Conservation (phyloP, 2,797 vertebrate genomes). For the Myoxocephalus aenaeus region DNA sequence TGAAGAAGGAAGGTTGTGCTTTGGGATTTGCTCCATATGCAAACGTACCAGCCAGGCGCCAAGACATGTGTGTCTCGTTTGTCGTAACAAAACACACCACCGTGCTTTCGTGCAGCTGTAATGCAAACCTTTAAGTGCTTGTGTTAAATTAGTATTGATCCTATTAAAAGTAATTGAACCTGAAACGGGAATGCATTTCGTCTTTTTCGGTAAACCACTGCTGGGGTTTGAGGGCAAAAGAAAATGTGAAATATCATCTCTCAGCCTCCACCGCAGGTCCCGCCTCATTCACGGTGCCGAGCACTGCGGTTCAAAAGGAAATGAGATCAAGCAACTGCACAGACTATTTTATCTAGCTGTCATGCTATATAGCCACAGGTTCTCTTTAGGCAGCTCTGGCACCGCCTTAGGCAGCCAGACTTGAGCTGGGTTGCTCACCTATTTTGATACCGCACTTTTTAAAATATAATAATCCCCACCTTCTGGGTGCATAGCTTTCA, state of each 20-base stretch:
- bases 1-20: constrained; percentile 37
- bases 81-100: constrained; percentile 42
- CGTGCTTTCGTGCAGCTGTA: constrained; percentile 28
- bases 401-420: constrained; percentile 53
- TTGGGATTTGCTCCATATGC: constrained; percentile 55
- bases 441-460: constrained; percentile 58
- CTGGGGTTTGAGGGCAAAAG: constrained; percentile 30
- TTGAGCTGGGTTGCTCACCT: constrained; percentile 58
- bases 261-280: constrained; percentile 42
- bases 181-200: not conserved
- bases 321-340: constrained; percentile 66
- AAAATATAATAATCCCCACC: constrained; percentile 52
- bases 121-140: constrained; percentile 1
- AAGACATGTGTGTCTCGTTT: constrained; percentile 41
- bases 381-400: constrained; percentile 52
- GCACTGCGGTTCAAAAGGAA: constrained; percentile 58
- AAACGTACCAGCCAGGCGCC: constrained; percentile 44
- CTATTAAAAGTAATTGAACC: constrained; percentile 25
- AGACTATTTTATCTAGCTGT: constrained; percentile 70
- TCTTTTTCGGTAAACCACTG: constrained; percentile 3
- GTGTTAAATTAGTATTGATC: constrained; percentile 26
- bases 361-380: constrained; percentile 60
- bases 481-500: constrained; percentile 41
- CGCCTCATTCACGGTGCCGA: constrained; percentile 33
- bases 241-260: constrained; percentile 47